Evolutionary conservation across 2,888 invertebrate species (phyloP), one percentile per base, ranked within the genome.

Genomic region (Drosophila atripex): DNA sequence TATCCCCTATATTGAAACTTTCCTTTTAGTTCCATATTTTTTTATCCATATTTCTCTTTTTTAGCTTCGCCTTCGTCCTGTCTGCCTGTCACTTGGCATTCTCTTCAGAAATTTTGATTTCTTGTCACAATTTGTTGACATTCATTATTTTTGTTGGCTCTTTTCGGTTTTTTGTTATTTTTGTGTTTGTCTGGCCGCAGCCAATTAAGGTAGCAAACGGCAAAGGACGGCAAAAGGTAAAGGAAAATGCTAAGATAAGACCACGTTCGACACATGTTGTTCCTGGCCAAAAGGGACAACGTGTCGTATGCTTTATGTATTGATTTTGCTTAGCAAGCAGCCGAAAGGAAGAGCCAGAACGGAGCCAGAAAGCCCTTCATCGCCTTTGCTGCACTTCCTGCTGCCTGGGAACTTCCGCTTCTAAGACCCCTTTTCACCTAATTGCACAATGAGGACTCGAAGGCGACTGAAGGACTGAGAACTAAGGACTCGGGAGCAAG

Each of bases 51-150:
- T 46, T 50, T 45, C 1, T 41, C n/a, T 30, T 11, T 38, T 25
- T 39, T 45, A 65, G 14, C 7, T 23, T 56, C 18, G 50, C 39
- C 55, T 23, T 11, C 39, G 35, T 38, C 39, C 55, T 71, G 49
- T 57, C 56, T 57, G 46, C 23, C 71, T 75, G 85, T 78, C 77
- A 72, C 47, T 52, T 54, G 65, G 59, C 60, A 55, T 68, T 70
- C 68, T 70, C 77, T 77, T 87, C 64, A 73, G 43, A 75, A 79
- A 88, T 88, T 86, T 80, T 83, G 88, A 85, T 85, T 88, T 83
- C 84, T 80, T 84, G 84, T 84, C 86, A 84, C 84, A 86, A 78
- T 84, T 84, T 84, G 86, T 84, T 86, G 86, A 83, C 84, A 83
- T 84, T 86, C 80, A 75, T 83, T 78, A 80, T 76, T 69, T 80